These are phyloP conservation scores for Xenops minutus DNA, from an alignment of 2,797 vertebrate species.

Conservation along the genomic window DNA sequence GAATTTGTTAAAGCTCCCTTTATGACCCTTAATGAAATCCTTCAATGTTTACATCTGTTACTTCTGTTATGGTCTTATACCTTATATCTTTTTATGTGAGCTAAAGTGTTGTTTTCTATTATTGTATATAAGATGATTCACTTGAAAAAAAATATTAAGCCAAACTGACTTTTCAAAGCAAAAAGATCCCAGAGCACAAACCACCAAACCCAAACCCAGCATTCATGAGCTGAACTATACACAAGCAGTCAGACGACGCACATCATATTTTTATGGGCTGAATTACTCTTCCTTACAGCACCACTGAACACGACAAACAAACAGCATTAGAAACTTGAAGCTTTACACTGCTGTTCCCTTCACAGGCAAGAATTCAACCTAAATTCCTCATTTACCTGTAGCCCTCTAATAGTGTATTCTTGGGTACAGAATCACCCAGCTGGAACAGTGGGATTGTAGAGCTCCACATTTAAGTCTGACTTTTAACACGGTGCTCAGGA, in stretches of 20 bases:
- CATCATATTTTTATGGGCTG: background rate
- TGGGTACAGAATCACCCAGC: background rate
- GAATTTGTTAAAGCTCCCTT: background rate
- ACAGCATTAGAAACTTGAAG: background rate
- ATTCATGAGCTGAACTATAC: background rate
- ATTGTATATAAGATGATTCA: background rate
- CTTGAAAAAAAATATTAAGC: background rate
- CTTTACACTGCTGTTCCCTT: background rate
- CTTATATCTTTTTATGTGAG: background rate
- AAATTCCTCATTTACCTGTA: background rate
- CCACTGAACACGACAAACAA: background rate
- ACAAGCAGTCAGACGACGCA: background rate
- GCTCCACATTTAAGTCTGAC: background rate
- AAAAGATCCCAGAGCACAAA: background rate
- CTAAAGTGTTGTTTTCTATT: background rate
- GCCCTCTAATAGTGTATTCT: background rate
- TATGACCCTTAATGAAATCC: background rate
- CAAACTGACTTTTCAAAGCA: background rate
- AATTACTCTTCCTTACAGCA: background rate
- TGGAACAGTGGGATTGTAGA: background rate
- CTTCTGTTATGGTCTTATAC: background rate
- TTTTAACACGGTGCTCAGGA: background rate
- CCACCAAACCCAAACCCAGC: background rate
- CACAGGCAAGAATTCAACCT: background rate
- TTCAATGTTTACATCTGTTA: background rate